A percentile compares a stretch with the other conserved stretches of the same genome.
Evolutionary conservation across 2,888 invertebrate genomes (phyloP).

Genomic region (Camptogramma bilineatum): DNA sequence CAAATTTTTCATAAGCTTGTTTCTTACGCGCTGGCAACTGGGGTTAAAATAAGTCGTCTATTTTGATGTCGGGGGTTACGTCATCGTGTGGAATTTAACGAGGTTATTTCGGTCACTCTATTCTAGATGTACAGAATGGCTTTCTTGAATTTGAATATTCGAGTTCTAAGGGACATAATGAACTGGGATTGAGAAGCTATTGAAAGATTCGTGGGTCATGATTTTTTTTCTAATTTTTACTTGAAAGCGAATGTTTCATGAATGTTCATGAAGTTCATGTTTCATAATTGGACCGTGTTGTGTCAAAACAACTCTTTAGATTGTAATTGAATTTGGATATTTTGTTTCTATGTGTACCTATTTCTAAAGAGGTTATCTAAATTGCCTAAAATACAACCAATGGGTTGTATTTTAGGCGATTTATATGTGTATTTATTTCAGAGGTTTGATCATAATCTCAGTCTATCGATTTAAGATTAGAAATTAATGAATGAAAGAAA

Average conservation of each 20-base stretch:
- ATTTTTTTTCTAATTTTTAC: background rate
- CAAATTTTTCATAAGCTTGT: slow-evolving; percentile 57
- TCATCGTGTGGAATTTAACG: slow-evolving; percentile 69
- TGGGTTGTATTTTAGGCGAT: no score
- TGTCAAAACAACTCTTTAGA: no score
- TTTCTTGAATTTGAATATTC: slow-evolving; percentile 46
- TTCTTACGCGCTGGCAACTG: slow-evolving; percentile 74
- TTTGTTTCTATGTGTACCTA: no score
- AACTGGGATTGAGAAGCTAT: background rate
- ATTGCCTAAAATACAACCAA: no score
- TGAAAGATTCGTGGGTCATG: background rate
- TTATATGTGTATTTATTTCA: no score
- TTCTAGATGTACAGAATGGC: slow-evolving; percentile 58
- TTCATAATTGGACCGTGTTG: no score
- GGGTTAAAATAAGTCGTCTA: slow-evolving; percentile 77
- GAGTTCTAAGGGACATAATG: slow-evolving; percentile 14
- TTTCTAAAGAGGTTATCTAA: no score
- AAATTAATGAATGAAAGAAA: slow-evolving; percentile 33
- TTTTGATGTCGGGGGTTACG: slow-evolving; percentile 72
- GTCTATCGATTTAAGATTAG: no score
- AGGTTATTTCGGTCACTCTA: slow-evolving; percentile 63
- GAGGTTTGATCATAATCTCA: no score
- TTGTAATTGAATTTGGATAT: no score
- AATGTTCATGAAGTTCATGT: no score
- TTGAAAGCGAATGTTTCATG: no score